Evolutionary conservation across 2,113 vertebrate genomes (phyloP).

Genomic region (Piaya cayana): DNA sequence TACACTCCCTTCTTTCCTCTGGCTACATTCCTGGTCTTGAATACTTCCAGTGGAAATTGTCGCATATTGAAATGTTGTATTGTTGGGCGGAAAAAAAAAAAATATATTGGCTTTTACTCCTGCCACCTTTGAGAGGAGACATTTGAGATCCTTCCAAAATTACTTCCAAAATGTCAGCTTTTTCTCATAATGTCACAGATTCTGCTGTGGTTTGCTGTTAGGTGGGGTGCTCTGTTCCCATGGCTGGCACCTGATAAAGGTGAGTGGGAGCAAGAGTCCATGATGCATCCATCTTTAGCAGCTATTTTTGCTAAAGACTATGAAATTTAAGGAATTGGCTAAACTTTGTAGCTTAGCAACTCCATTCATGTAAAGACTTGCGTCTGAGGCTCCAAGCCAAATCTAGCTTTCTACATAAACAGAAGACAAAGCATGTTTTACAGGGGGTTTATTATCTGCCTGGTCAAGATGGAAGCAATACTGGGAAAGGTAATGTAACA

Average conservation of each 20-base stretch:
- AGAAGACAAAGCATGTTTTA: background rate
- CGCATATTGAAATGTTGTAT: background rate
- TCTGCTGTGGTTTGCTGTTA: background rate
- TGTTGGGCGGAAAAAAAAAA: rapidly evolving
- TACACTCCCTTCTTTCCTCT: background rate
- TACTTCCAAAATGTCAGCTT: background rate
- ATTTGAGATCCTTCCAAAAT: background rate
- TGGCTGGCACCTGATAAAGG: background rate
- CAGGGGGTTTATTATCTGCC: background rate
- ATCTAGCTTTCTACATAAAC: background rate
- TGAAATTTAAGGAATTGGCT: background rate
- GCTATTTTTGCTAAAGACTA: background rate
- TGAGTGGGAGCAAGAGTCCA: background rate
- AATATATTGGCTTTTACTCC: background rate
- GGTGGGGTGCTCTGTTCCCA: background rate
- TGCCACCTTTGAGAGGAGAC: background rate
- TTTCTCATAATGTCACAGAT: background rate
- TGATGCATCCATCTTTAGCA: background rate
- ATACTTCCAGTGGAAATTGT: background rate
- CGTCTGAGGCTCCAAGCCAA: background rate
- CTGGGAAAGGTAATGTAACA: background rate
- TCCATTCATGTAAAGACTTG: background rate
- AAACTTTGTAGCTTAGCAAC: slow-evolving; percentile 36
- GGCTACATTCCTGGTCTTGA: background rate
- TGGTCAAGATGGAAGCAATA: background rate